Evolutionary conservation across 2,888 invertebrate genomes (phyloP).

Genomic region (Nomada fabriciana): DNA sequence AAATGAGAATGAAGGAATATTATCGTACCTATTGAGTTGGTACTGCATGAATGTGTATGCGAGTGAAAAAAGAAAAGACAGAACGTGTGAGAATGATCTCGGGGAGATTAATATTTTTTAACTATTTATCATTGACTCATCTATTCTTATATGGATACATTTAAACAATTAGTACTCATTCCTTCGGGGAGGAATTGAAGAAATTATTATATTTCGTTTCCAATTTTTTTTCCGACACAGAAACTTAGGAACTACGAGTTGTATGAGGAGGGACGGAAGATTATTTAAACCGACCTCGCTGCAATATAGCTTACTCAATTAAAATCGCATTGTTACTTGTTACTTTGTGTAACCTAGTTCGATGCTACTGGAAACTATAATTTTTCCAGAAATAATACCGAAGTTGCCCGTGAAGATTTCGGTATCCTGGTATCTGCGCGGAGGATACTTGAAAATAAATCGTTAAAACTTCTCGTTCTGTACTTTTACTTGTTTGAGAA

Average conservation of each 20-base stretch:
- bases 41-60: too few species aligned
- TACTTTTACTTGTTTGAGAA: neutral
- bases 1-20: too few species aligned
- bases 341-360: neutral
- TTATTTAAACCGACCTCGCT: neutral
- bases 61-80: too few species aligned
- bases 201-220: too few species aligned
- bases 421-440: neutral
- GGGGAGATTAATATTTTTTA: too few species aligned
- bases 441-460: conserved; percentile 14
- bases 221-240: neutral
- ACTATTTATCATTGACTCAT: too few species aligned
- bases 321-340: neutral
- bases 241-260: neutral
- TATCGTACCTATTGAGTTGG: too few species aligned
- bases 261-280: neutral
- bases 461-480: conserved; percentile 7
- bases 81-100: too few species aligned
- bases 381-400: neutral
- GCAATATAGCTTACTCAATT: neutral
- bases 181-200: too few species aligned
- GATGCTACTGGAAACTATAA: neutral
- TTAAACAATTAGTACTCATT: too few species aligned
- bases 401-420: neutral
- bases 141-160: too few species aligned